Base-by-base conservation (phyloP, 2,797 vertebrate species). In the Anas bahamensis region DNA sequence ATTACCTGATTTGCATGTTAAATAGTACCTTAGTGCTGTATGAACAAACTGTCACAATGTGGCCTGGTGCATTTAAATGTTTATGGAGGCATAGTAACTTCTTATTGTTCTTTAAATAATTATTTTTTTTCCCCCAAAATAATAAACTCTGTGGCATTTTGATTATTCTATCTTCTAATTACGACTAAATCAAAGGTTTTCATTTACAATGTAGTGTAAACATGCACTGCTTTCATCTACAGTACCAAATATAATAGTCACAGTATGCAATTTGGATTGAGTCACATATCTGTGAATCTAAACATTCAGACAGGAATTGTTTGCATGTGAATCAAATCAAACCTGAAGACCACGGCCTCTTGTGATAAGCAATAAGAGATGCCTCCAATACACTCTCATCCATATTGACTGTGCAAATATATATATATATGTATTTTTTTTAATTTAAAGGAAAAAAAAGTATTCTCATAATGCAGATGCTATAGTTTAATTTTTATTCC, bases 161-260 rank as follows among this genome's bases (percentile, higher is more conserved):
- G 0, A 83, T 87, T 92, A 68, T 41, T 87, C 1, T 83, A 63
- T 66, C 84, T 80, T 8, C 28, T 95, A 90, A 83, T 90, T 76
- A 81, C 14, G 44, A 72, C 26, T 75, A 94, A 89, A 93, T 72
- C 80, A 81, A 94, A 69, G 82, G 42, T 69, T 94, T 94, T 83
- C 22, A 29, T 90, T 95, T 83, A 52, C 59, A 75, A 4, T 24
- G 31, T 17, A 74, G n/a, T 72, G 39, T 83, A 72, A 80, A 83
- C 85, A 93, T 31, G 60, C 17, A 46, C 21, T 53, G 44, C 18
- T 78, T 93, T 95, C 63, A 73, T 70, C 31, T 73, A 64, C 48
- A 55, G 42, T 78, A 60, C 55, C 37, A 89, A 81, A 72, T 53
- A 52, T 11, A 87, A 72, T 7, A 79, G 52, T 86, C 72, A 83